Evolutionary conservation across 2,113 vertebrate species (phyloP).

Genomic region (Calypte anna): DNA sequence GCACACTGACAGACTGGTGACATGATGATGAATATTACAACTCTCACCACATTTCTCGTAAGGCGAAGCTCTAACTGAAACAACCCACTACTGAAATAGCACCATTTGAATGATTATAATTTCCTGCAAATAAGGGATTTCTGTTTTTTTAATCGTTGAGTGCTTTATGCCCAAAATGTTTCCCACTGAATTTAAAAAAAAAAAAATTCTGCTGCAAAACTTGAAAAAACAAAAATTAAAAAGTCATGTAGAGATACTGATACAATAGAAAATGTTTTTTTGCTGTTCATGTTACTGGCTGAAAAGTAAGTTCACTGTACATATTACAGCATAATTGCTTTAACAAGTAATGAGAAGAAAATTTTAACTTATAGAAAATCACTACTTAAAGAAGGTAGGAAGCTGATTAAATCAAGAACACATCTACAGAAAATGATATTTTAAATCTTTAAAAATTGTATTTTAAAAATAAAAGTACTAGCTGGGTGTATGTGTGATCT

Average conservation of each 20-base stretch:
- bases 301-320: neutral
- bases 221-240: neutral
- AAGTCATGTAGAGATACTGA: neutral
- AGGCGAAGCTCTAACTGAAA: neutral
- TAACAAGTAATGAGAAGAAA: neutral
- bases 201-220: neutral
- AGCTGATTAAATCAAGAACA: neutral
- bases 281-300: neutral
- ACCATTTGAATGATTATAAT: rapidly evolving
- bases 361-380: neutral
- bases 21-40: neutral
- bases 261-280: neutral
- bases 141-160: neutral
- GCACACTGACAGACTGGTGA: neutral
- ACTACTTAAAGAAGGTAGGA: neutral
- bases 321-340: neutral
- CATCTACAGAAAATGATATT: neutral
- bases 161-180: neutral
- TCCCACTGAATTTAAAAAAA: neutral
- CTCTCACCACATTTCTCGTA: neutral
- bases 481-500: neutral
- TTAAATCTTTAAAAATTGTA: neutral
- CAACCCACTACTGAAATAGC: neutral
- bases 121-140: neutral
- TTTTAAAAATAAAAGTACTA: neutral